Percentiles rank a stretch among this genome's conserved stretches.
phyloP scores from a whole-genome alignment of 2,797 vertebrate genomes.

The Margarornis squamiger region DNA sequence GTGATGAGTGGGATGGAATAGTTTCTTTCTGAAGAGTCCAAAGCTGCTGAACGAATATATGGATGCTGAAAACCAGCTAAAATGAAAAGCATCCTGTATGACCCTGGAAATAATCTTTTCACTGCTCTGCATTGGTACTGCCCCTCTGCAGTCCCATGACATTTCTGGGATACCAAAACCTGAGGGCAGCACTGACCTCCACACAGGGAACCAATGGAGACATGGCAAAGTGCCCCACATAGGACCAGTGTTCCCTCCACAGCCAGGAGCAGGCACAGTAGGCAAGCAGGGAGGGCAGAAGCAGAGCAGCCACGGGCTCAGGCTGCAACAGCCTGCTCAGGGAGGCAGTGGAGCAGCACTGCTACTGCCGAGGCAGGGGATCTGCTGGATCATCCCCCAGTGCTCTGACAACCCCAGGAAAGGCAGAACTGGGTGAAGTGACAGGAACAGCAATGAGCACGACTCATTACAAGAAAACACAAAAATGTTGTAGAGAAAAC shows the following conservation, averaged over 20 bases:
- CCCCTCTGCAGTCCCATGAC: background rate
- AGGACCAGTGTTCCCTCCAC: background rate
- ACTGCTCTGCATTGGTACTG: no score
- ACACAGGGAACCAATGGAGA: accelerated
- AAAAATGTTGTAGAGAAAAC: background rate
- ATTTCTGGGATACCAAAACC: background rate
- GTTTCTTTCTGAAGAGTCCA: background rate
- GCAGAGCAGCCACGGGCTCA: background rate
- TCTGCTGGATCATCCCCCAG: background rate
- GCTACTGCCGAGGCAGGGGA: accelerated
- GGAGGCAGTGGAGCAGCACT: background rate
- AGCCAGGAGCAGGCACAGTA: accelerated
- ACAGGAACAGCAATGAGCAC: background rate
- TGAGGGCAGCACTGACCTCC: background rate
- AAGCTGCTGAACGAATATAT: background rate
- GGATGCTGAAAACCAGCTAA: background rate
- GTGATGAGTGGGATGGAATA: background rate
- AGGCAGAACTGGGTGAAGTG: background rate
- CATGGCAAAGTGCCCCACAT: accelerated
- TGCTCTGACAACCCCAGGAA: background rate
- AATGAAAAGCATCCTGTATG: accelerated
- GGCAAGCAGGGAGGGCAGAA: accelerated
- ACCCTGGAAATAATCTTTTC: background rate
- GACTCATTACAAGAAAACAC: background rate
- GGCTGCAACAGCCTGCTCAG: background rate